A percentile compares a stretch with the other conserved stretches of the same genome.
These are phyloP conservation scores for Polydrusus pterygomalis DNA, from an alignment of 2,888 invertebrate genomes.

Conservation along the genomic window DNA sequence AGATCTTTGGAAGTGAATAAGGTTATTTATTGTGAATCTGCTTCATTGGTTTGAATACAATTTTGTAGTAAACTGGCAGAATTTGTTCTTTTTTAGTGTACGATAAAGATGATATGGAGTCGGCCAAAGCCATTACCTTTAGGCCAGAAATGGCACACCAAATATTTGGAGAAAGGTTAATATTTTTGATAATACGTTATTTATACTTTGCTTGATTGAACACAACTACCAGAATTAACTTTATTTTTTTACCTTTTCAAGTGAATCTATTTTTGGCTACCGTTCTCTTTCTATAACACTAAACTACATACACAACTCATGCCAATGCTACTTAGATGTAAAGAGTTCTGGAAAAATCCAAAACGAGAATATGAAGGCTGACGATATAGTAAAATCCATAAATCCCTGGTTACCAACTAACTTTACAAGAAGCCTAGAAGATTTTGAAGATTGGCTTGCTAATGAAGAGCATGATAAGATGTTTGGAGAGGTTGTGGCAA, in stretches of 20 bases:
- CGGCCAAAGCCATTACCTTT: constrained; percentile 71
- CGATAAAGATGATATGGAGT: constrained; percentile 57
- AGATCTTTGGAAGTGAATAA: no score
- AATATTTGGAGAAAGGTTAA: constrained; percentile 86
- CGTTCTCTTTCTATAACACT: constrained; percentile 79
- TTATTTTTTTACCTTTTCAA: constrained; percentile 55
- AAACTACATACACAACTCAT: constrained; percentile 64
- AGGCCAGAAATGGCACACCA: constrained; percentile 94
- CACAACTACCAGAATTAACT: background rate
- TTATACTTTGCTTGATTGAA: background rate
- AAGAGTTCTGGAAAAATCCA: constrained; percentile 41
- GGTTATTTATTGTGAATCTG: no score
- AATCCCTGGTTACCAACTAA: constrained; percentile 66
- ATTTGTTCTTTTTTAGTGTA: constrained; percentile 56
- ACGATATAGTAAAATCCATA: constrained; percentile 46
- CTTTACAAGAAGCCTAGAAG: constrained; percentile 59
- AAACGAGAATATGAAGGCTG: constrained; percentile 42
- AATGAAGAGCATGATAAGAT: constrained; percentile 63
- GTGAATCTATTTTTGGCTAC: constrained; percentile 95
- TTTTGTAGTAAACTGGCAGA: background rate
- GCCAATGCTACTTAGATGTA: constrained; percentile 80
- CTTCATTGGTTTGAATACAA: no score
- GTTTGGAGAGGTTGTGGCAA: constrained; percentile 63
- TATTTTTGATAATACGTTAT: constrained; percentile 1
- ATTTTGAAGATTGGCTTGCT: constrained; percentile 61